Conservation (phyloP, 2,113 vertebrate species). For the Zootoca vivipara region DNA sequence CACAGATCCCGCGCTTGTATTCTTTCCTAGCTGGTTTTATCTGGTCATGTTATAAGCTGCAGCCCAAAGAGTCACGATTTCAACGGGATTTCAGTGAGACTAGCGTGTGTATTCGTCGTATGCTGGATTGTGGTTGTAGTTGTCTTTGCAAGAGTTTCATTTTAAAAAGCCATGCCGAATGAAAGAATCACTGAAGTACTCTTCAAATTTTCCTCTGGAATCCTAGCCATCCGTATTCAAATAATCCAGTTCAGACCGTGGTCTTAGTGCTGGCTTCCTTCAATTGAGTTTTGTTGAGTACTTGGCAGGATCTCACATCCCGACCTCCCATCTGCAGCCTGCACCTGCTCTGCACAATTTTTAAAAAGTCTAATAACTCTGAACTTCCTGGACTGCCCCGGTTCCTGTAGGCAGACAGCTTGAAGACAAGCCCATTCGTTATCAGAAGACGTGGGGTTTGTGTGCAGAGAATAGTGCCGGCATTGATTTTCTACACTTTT, state of each 20-base stretch:
- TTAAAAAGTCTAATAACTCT: slow-evolving; percentile 47
- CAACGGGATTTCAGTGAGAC: background rate
- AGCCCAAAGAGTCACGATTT: background rate
- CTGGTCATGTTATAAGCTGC: background rate
- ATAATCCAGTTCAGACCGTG: slow-evolving; percentile 50
- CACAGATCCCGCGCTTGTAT: background rate
- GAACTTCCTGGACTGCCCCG: slow-evolving; percentile 61
- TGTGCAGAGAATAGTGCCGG: slow-evolving; percentile 6
- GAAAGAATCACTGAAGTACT: slow-evolving; percentile 48
- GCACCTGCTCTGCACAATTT: slow-evolving; percentile 71
- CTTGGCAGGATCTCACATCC: slow-evolving; percentile 68
- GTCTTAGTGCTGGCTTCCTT: slow-evolving; percentile 72
- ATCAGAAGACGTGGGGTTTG: slow-evolving; percentile 19
- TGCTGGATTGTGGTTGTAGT: background rate
- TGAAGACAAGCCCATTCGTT: slow-evolving; percentile 38
- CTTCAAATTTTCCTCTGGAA: slow-evolving; percentile 59
- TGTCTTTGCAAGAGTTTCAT: background rate
- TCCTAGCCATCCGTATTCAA: slow-evolving; percentile 57
- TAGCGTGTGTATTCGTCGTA: too few species aligned
- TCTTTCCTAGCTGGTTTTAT: background rate
- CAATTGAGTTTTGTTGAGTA: slow-evolving; percentile 69
- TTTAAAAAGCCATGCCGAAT: background rate
- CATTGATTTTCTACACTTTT: slow-evolving; percentile 53
- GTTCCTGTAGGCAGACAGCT: slow-evolving; percentile 54
- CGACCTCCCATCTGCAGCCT: slow-evolving; percentile 70